phyloP scores from a whole-genome alignment of 2,888 invertebrate genomes.

The Epiblema foenella region DNA sequence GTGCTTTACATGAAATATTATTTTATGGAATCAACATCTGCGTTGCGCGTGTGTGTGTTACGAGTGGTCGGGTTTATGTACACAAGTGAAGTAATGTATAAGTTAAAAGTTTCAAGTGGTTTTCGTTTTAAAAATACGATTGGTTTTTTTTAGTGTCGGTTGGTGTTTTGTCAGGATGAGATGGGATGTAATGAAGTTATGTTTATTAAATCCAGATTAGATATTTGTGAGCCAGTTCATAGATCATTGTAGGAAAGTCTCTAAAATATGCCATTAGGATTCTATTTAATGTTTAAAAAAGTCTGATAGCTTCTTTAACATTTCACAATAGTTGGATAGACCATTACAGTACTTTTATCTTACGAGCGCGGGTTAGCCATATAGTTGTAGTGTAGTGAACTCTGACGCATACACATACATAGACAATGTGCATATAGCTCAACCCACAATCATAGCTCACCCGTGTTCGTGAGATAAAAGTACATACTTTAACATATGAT shows the following conservation, averaged over 20 bases:
- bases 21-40: constrained; percentile 85
- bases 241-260: background rate
- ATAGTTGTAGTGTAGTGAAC: too few relatives aligned
- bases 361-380: too few relatives aligned
- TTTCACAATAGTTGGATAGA: background rate
- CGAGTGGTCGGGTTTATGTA: constrained; percentile 74
- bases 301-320: too few relatives aligned
- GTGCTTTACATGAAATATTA: constrained; percentile 85
- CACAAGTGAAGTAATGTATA: constrained; percentile 80
- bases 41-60: constrained; percentile 71
- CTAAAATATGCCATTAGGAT: background rate
- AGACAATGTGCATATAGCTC: too few relatives aligned
- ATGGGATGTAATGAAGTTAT: constrained; percentile 28
- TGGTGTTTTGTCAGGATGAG: constrained; percentile 34
- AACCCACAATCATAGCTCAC: too few relatives aligned
- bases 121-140: constrained; percentile 71
- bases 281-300: too few relatives aligned
- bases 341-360: too few relatives aligned
- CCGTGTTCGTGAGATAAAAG: too few relatives aligned
- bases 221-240: background rate
- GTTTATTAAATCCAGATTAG: constrained; percentile 11
- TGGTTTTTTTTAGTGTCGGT: constrained; percentile 55
- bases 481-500: background rate
- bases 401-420: too few relatives aligned
- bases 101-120: constrained; percentile 79